These are phyloP conservation scores for Haliaeetus albicilla DNA, from an alignment of 2,797 vertebrate species.

Conservation along the genomic window DNA sequence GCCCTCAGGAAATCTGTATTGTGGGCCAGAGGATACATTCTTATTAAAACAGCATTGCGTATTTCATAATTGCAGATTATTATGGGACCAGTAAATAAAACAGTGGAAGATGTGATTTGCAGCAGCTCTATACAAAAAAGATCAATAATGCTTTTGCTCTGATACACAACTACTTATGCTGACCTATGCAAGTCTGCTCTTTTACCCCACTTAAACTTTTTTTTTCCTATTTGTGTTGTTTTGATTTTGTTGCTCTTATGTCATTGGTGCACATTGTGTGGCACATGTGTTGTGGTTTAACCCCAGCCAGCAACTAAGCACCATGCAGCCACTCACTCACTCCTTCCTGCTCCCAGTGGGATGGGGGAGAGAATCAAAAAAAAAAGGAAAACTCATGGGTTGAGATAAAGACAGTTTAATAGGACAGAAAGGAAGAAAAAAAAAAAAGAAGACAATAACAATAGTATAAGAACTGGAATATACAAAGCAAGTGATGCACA, in stretches of 20 bases:
- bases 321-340: no score
- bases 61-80: background rate
- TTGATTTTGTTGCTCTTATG: background rate
- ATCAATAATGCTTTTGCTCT: background rate
- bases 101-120: background rate
- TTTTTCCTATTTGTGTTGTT: background rate
- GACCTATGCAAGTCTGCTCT: background rate
- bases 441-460: no score
- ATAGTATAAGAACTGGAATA: no score
- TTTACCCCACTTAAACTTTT: background rate
- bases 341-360: no score
- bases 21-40: background rate
- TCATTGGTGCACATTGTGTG: fast-evolving
- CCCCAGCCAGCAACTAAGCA: no score
- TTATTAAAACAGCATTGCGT: background rate
- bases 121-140: background rate
- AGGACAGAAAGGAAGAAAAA: no score
- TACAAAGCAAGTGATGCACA: no score
- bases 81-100: background rate
- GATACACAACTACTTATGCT: background rate
- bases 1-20: background rate
- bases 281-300: background rate
- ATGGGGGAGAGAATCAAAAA: no score
- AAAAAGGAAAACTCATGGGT: no score
- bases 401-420: no score